phyloP scores from a whole-genome alignment of 1,140 invertebrate species.

The Hydropsyche tenuis region DNA sequence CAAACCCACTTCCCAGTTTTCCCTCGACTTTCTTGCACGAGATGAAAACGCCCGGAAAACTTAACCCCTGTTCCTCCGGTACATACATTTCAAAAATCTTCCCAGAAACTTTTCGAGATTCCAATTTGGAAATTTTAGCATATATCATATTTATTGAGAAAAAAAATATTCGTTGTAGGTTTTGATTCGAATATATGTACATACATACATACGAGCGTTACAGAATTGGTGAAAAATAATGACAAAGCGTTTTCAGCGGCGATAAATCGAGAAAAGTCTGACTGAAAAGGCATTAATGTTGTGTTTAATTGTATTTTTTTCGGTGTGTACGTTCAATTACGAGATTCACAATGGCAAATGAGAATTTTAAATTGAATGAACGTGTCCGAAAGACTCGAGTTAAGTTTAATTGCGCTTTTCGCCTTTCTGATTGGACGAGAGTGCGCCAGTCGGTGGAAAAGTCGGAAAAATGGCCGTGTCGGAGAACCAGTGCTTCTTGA shows the following conservation, averaged over 20 bases:
- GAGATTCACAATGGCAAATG: constrained; percentile 15
- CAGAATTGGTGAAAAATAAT: too few relatives aligned
- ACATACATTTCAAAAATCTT: too few relatives aligned
- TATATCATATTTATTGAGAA: too few relatives aligned
- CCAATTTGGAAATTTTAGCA: too few relatives aligned
- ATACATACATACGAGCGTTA: too few relatives aligned
- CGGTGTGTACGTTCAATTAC: neutral
- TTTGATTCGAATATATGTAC: too few relatives aligned
- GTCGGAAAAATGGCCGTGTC: constrained; percentile 31
- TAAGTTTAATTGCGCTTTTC: constrained; percentile 29
- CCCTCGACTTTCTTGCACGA: neutral
- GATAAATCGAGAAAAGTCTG: too few relatives aligned
- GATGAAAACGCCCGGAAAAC: constrained; percentile 2
- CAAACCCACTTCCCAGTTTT: neutral
- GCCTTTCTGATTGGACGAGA: constrained; percentile 32
- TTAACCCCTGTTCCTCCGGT: neutral
- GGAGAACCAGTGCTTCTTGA: neutral
- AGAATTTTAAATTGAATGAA: constrained; percentile 19
- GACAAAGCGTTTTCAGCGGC: too few relatives aligned
- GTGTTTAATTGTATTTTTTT: too few relatives aligned
- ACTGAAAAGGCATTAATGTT: too few relatives aligned
- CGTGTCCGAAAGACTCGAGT: constrained; percentile 26
- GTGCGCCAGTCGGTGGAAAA: constrained; percentile 13
- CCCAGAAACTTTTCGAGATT: too few relatives aligned
- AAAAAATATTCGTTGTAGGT: too few relatives aligned